Evolutionary conservation across 2,113 vertebrate species (phyloP).

Genomic region (Caretta caretta): DNA sequence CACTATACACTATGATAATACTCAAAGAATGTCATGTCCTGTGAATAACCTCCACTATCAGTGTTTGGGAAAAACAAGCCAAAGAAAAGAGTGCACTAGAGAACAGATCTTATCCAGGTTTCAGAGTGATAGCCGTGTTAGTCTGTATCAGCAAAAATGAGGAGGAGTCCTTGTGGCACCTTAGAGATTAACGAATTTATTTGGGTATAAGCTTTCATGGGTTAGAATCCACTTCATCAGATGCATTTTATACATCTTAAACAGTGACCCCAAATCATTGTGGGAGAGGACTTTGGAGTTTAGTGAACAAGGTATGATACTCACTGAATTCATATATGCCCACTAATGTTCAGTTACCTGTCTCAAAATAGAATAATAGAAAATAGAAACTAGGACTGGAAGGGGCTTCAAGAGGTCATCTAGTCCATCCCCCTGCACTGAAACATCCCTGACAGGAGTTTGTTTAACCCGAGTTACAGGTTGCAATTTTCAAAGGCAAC

Average conservation of each 20-base stretch:
- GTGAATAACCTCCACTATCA: not conserved
- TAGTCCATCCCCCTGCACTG: no score
- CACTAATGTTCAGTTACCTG: fast-evolving
- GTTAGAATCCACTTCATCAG: no score
- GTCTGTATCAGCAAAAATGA: no score
- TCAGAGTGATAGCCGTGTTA: no score
- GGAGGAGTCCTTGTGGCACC: no score
- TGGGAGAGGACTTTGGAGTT: not conserved
- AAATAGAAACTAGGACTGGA: not conserved
- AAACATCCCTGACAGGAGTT: no score
- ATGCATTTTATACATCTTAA: no score
- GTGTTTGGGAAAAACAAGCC: not conserved
- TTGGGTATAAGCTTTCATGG: no score
- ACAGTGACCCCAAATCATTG: fast-evolving
- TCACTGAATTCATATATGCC: not conserved
- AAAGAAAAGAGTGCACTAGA: not conserved
- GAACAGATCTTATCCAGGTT: not conserved
- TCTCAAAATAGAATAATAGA: not conserved
- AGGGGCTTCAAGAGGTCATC: not conserved
- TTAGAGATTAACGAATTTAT: no score
- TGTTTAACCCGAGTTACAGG: no score
- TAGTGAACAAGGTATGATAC: fast-evolving
- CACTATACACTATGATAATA: not conserved
- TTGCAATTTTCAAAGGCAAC: no score
- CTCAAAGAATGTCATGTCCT: not conserved